Evolutionary conservation across 1,140 invertebrate genomes (phyloP).

Genomic region (Cotesia typhae): DNA sequence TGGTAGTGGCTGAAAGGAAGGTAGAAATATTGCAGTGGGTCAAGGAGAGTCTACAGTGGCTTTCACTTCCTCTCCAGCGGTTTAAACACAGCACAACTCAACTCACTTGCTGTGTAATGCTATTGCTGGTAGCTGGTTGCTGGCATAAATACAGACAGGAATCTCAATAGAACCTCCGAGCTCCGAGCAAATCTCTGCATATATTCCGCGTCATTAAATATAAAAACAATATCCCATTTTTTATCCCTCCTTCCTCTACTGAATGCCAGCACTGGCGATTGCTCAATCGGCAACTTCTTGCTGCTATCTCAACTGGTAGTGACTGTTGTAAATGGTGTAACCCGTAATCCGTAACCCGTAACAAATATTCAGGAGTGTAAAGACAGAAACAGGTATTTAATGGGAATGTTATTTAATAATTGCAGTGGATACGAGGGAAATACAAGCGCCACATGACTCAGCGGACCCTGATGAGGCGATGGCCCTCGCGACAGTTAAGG

Average conservation of each 20-base stretch:
- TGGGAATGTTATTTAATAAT: conserved; percentile 39
- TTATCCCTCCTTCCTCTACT: background rate
- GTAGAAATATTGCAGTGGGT: conserved; percentile 66
- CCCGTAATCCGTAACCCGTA: too few relatives aligned
- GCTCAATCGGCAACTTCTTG: too few relatives aligned
- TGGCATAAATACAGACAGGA: background rate
- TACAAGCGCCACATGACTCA: conserved; percentile 58
- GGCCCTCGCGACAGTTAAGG: conserved; percentile 58
- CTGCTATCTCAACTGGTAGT: too few relatives aligned
- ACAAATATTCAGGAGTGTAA: too few relatives aligned
- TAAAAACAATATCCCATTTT: background rate
- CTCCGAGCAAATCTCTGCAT: too few relatives aligned
- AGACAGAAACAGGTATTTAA: background rate
- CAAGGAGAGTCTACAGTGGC: conserved; percentile 62
- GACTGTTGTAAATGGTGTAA: too few relatives aligned
- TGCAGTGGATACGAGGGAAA: conserved; percentile 67
- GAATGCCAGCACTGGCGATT: background rate
- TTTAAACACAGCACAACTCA: conserved; percentile 36
- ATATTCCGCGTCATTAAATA: conserved; percentile 7
- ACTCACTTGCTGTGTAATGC: conserved; percentile 5
- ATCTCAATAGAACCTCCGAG: background rate
- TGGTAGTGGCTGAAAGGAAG: conserved; percentile 59
- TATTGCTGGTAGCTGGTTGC: background rate
- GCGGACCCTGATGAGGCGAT: conserved; percentile 56
- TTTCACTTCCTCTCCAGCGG: conserved; percentile 64